phyloP scores from a whole-genome alignment of 2,113 vertebrate genomes.

The Anolis sagrei region DNA sequence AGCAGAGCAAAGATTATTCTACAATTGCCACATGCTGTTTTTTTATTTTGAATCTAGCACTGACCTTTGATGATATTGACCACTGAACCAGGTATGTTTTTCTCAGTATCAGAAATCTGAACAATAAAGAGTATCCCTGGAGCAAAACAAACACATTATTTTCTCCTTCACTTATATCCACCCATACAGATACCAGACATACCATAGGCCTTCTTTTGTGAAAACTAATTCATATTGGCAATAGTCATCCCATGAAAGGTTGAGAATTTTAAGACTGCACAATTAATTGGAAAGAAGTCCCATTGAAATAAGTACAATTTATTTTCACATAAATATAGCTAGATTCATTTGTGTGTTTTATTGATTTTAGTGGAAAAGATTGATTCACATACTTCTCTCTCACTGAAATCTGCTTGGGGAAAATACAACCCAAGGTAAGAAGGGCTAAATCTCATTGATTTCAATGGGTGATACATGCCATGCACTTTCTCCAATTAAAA shows the following conservation, averaged over 20 bases:
- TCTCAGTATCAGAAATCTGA: not conserved
- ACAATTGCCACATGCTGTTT: not conserved
- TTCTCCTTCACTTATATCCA: not conserved
- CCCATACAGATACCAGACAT: not conserved
- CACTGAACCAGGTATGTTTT: not conserved
- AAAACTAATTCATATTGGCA: not conserved
- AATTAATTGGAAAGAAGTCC: not conserved
- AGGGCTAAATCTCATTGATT: not conserved
- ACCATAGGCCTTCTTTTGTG: not conserved
- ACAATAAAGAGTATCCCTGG: not conserved
- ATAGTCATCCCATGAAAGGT: not conserved
- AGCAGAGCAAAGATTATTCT: not conserved
- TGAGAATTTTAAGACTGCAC: not conserved
- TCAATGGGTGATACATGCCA: not conserved
- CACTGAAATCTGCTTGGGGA: not conserved
- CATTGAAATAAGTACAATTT: not conserved
- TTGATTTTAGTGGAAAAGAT: not conserved
- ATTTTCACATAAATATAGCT: not conserved
- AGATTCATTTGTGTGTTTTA: not conserved
- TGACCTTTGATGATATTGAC: not conserved
- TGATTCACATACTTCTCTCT: slow-evolving; percentile 6
- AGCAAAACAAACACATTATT: not conserved
- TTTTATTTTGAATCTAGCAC: not conserved
- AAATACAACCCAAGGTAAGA: not conserved
- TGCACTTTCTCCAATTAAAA: not conserved